These are phyloP conservation scores for Hemibagrus guttatus DNA, from an alignment of 2,797 vertebrate genomes.

Conservation along the genomic window DNA sequence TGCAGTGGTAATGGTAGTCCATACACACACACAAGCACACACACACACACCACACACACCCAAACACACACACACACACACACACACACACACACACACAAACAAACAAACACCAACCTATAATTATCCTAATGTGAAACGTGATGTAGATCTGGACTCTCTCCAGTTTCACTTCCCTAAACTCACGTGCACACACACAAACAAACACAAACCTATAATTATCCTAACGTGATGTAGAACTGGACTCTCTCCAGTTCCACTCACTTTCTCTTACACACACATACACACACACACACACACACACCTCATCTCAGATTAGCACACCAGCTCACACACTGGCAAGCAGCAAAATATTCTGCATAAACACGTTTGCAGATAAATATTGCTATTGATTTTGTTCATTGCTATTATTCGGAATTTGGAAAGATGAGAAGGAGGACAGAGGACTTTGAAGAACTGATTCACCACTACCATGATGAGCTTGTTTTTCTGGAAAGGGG, in stretches of 20 bases:
- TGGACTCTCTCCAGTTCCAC: not conserved
- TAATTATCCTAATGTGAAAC: not conserved
- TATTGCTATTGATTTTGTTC: not conserved
- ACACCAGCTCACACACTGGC: not conserved
- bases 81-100: not conserved
- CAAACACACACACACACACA: not conserved
- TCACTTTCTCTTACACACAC: not conserved
- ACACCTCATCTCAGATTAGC: not conserved
- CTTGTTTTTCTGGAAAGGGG: too few species aligned
- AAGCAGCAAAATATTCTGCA: not conserved
- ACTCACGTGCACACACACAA: not conserved
- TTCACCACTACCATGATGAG: too few species aligned
- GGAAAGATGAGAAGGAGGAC: not conserved
- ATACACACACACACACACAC: not conserved
- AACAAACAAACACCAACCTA: not conserved
- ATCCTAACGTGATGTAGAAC: not conserved
- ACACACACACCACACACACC: not conserved
- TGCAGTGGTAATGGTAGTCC: constrained; percentile 3
- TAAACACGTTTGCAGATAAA: not conserved
- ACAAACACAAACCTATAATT: constrained; percentile 2
- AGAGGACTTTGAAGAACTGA: not conserved
- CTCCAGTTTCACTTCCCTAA: not conserved
- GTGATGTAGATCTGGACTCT: not conserved
- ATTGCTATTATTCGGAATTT: not conserved
- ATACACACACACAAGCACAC: not conserved